Evolutionary conservation across 2,113 vertebrate genomes (phyloP).

Genomic region (Nothocercus julius): DNA sequence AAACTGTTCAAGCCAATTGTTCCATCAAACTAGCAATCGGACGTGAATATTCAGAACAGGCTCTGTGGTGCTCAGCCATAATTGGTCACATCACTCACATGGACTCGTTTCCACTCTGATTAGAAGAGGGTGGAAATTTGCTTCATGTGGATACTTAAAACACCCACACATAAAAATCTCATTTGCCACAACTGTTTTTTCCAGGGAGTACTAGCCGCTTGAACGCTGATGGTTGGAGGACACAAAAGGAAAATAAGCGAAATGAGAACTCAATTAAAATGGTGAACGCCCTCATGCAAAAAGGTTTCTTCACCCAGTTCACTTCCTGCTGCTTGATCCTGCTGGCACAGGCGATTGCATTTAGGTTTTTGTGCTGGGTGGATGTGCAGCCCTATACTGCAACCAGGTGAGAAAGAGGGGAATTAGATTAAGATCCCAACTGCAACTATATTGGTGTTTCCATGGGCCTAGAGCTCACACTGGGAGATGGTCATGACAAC

Average conservation of each 20-base stretch:
- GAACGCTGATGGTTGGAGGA: accelerated
- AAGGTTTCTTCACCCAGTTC: not conserved
- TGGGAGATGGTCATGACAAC: not conserved
- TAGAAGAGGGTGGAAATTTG: constrained; percentile 39
- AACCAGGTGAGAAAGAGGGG: not conserved
- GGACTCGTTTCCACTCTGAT: constrained; percentile 41
- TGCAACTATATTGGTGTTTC: accelerated
- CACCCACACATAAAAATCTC: constrained; percentile 40
- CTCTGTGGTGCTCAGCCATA: constrained; percentile 18
- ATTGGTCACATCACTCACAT: constrained; percentile 63
- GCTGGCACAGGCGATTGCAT: accelerated
- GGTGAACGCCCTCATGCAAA: not conserved
- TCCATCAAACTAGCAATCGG: constrained; percentile 46
- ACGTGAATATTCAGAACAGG: constrained; percentile 56
- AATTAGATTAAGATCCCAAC: not conserved
- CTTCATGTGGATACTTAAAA: not conserved
- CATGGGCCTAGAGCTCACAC: not conserved
- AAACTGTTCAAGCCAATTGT: constrained; percentile 40
- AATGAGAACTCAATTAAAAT: constrained; percentile 1
- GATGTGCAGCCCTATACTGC: accelerated
- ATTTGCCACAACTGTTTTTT: not conserved
- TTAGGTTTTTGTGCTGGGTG: not conserved
- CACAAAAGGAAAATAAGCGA: not conserved
- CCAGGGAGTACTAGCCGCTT: not conserved
- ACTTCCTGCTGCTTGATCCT: accelerated